Conservation (phyloP, 37 sponge, comb jelly and placozoan genomes). For the Amphimedon queenslandica region DNA sequence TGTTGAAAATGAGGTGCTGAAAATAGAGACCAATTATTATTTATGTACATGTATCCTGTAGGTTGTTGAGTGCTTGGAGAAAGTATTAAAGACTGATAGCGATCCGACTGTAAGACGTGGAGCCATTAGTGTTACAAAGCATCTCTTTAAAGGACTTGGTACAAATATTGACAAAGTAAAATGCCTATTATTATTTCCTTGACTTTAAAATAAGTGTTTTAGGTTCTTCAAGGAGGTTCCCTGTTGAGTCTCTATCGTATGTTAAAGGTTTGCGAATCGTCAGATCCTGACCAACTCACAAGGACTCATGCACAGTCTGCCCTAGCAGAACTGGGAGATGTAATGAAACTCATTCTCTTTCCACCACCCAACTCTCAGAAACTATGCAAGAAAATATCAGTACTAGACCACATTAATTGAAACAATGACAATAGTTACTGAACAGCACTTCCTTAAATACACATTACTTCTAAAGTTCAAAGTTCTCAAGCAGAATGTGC, state of each 20-base stretch:
- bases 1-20: constrained; percentile 60
- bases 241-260: constrained; percentile 64
- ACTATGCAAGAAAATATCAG: constrained; percentile 74
- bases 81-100: constrained; percentile 41
- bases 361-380: constrained; percentile 21
- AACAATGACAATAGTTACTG: too few relatives aligned
- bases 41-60: constrained; percentile 18
- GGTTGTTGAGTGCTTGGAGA: constrained; percentile 52
- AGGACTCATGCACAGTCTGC: constrained; percentile 71
- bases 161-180: constrained; percentile 26
- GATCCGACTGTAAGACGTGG: constrained; percentile 54
- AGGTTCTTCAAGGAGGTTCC: constrained; percentile 22
- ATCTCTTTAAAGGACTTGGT: constrained; percentile 48
- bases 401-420: constrained; percentile 34
- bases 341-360: constrained; percentile 67
- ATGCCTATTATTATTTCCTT: too few relatives aligned
- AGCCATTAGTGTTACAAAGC: constrained; percentile 53
- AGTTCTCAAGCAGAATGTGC: too few relatives aligned
- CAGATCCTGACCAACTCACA: constrained; percentile 59
- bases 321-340: constrained; percentile 63
- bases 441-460: too few relatives aligned
- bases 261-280: constrained; percentile 61
- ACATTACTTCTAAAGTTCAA: too few relatives aligned
- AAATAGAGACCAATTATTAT: background rate
- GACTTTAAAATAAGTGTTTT: background rate